These are phyloP conservation scores for Diachrysia chrysitis DNA, from an alignment of 2,888 invertebrate species.

Conservation along the genomic window DNA sequence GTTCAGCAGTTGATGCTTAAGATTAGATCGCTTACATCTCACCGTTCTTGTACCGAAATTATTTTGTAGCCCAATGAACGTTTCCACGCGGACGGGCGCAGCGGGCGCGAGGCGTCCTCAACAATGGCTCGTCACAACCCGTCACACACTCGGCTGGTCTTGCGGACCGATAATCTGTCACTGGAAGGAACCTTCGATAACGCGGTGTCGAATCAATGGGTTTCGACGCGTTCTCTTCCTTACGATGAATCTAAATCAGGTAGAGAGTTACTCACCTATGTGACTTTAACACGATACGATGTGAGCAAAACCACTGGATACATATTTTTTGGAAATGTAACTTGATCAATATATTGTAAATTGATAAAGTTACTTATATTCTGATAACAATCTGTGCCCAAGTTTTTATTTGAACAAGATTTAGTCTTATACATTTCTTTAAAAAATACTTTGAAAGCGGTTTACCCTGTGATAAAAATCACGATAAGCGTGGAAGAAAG, in stretches of 20 bases:
- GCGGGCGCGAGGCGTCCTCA: not conserved
- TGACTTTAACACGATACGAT: slow-evolving; percentile 5
- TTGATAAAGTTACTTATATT: not conserved
- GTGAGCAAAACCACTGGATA: slow-evolving; percentile 4
- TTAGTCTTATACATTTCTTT: not conserved
- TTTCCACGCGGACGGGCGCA: not conserved
- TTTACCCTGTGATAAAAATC: not conserved
- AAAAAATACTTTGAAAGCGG: not conserved
- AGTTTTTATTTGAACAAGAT: not conserved
- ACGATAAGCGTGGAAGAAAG: not conserved
- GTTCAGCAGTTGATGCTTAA: not conserved
- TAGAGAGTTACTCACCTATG: not conserved
- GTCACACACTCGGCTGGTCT: not conserved
- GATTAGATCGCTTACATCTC: not conserved
- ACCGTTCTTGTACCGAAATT: not conserved
- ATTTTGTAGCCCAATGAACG: not conserved
- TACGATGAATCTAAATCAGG: not conserved
- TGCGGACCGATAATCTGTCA: not conserved
- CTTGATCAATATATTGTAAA: not conserved
- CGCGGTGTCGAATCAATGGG: slow-evolving; percentile 7
- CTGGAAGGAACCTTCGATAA: slow-evolving; percentile 2
- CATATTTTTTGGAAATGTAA: not conserved
- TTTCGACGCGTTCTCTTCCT: slow-evolving; percentile 12
- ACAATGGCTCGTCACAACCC: not conserved
- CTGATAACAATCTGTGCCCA: not conserved